Base-by-base conservation (phyloP, 2,888 invertebrate genomes). In the Spatulosminthurus flaviceps region DNA sequence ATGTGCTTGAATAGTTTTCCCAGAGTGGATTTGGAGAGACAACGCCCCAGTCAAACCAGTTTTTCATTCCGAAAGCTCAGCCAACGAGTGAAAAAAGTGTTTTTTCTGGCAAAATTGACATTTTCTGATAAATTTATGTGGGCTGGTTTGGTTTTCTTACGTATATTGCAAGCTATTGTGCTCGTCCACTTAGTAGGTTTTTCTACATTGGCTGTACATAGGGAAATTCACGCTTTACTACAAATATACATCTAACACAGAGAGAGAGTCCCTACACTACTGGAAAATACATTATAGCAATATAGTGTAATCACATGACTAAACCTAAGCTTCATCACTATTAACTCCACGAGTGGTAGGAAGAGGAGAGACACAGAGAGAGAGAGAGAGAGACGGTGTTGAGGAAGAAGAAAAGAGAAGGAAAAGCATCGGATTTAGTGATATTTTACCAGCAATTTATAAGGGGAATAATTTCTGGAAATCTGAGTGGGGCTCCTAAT, bases 41-140 rank as follows among this genome's bases (percentile, higher is more conserved):
- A 84, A 84, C 84, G 84, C 84, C 84, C 84, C 80, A 82, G 83
- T 83, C 82, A 82, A 84, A 84, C 83, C 83, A 84, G 84, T 83
- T 80, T 77, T 77, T 73, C 77, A 77, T 80, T 78, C 78, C 77
- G 77, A 78, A 78, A 74, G 74, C 78, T 78, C 73, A 74, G 80
- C 77, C 73, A 74, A 72, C 43, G 70, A 77, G 80, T 78, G 82
- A 81, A 82, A 82, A 82, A 82, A 82, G 82, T 80, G 80, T 81
- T 79, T 78, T 83, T 82, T 83, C 81, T 77, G 77, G 81, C 81
- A 82, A 85, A 85, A 85, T 85, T 84, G 85, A 85, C 85, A 85
- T 82, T 84, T 85, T 83, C 80, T 83, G 84, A 85, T 83, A 84
- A 84, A 85, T 85, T 84, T 85, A 85, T 85, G 85, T 81, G 71